Percentiles rank a stretch among this genome's conserved stretches.
Evolutionary conservation across 1,140 invertebrate genomes (phyloP).

Genomic region (Neodiprion pinetum): DNA sequence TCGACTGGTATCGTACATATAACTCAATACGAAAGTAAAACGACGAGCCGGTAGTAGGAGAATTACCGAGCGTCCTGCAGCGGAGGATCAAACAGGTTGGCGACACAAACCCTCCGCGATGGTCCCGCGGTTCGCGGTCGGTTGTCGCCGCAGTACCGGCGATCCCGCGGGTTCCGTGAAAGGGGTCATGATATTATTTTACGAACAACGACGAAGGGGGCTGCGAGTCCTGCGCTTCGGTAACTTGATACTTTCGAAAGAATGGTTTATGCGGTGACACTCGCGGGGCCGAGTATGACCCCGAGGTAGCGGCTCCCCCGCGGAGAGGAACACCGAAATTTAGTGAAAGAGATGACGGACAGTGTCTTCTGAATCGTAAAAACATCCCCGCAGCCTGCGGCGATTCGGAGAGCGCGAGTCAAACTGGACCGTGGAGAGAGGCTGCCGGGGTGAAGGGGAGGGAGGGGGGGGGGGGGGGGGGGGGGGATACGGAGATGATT

Average conservation of each 20-base stretch:
- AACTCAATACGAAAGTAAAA: too few relatives aligned
- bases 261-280: constrained; percentile 60
- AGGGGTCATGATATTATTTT: too few relatives aligned
- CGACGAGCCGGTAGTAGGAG: too few relatives aligned
- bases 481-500: not conserved
- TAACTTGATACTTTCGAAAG: constrained; percentile 57
- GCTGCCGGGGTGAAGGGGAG: not conserved
- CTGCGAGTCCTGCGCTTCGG: constrained; percentile 15
- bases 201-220: too few relatives aligned
- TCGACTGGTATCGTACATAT: too few relatives aligned
- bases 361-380: not conserved
- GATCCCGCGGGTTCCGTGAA: too few relatives aligned
- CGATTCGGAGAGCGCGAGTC: constrained; percentile 13
- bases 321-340: constrained; percentile 52
- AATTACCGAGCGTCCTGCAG: too few relatives aligned
- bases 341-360: not conserved
- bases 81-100: too few relatives aligned
- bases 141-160: too few relatives aligned
- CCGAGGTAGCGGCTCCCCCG: constrained; percentile 48
- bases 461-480: too few relatives aligned
- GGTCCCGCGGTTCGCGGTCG: too few relatives aligned
- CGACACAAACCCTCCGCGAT: too few relatives aligned
- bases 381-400: constrained; percentile 17
- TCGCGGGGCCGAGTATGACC: constrained; percentile 36
- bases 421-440: not conserved